Percentiles rank a stretch among this genome's conserved stretches.
Conservation (phyloP, 2,797 vertebrate genomes). For the Platyrinchus mystaceus region DNA sequence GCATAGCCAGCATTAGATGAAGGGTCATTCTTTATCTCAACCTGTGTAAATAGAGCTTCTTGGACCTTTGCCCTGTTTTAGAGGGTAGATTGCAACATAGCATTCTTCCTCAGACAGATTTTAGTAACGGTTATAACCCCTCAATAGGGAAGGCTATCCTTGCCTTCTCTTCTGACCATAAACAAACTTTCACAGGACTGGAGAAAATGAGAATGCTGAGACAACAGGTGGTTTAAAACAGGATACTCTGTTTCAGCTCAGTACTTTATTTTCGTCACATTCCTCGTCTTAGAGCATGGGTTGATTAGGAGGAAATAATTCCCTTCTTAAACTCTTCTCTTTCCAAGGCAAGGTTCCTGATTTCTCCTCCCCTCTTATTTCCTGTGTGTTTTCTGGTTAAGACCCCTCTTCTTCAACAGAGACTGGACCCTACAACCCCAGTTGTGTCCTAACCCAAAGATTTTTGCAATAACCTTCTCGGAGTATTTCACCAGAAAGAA, state of each 20-base stretch:
- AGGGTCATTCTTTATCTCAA: not conserved
- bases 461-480: not conserved
- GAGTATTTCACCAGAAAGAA: not conserved
- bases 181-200: not conserved
- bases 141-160: not conserved
- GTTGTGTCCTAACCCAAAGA: not conserved
- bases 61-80: not conserved
- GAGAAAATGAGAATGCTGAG: not conserved
- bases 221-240: not conserved
- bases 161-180: not conserved
- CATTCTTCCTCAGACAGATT: not conserved
- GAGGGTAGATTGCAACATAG: not conserved
- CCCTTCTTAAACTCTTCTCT: not conserved
- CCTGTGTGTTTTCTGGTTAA: not conserved
- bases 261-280: not conserved
- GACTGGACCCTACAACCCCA: fast-evolving
- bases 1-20: not conserved
- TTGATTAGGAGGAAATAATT: not conserved
- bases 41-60: not conserved
- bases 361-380: not conserved
- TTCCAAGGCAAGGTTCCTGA: not conserved
- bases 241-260: not conserved
- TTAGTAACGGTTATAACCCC: not conserved
- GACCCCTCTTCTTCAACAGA: not conserved
- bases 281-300: not conserved